Conservation (phyloP, 2,797 vertebrate species). For the Microhierax caerulescens region DNA sequence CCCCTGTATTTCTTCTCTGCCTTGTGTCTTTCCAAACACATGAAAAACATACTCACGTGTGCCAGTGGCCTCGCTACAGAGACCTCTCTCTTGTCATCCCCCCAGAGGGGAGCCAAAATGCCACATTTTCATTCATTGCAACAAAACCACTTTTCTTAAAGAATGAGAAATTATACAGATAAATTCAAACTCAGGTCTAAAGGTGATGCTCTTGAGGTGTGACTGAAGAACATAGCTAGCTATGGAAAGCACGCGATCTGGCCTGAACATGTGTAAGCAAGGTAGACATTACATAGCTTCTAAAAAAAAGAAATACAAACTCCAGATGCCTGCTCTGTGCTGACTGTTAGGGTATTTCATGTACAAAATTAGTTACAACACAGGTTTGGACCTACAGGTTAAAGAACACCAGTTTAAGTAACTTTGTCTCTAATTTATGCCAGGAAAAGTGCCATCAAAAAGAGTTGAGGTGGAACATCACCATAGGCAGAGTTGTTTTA, state of each 20-base stretch:
- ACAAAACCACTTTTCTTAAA: background rate
- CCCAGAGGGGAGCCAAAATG: background rate
- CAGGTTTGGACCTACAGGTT: background rate
- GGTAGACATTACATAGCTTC: background rate
- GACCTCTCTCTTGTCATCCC: background rate
- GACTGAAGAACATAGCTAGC: background rate
- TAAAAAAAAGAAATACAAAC: background rate
- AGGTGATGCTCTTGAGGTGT: slow-evolving; percentile 3
- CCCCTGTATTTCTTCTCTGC: background rate
- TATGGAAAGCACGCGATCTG: background rate
- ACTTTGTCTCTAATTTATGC: background rate
- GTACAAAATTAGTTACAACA: background rate
- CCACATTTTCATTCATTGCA: slow-evolving; percentile 1
- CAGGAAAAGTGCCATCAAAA: background rate
- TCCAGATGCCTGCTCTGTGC: background rate
- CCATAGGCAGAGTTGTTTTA: background rate
- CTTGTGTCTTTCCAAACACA: background rate
- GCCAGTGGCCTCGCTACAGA: background rate
- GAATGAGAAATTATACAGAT: background rate
- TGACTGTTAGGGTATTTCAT: background rate
- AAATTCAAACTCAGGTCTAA: background rate
- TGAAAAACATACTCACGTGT: background rate
- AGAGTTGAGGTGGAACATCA: background rate
- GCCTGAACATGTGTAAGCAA: background rate
- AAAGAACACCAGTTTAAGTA: background rate